A percentile compares a stretch with the other conserved stretches of the same genome.
Evolutionary conservation across 2,797 vertebrate genomes (phyloP).

Genomic region (Anas acuta): DNA sequence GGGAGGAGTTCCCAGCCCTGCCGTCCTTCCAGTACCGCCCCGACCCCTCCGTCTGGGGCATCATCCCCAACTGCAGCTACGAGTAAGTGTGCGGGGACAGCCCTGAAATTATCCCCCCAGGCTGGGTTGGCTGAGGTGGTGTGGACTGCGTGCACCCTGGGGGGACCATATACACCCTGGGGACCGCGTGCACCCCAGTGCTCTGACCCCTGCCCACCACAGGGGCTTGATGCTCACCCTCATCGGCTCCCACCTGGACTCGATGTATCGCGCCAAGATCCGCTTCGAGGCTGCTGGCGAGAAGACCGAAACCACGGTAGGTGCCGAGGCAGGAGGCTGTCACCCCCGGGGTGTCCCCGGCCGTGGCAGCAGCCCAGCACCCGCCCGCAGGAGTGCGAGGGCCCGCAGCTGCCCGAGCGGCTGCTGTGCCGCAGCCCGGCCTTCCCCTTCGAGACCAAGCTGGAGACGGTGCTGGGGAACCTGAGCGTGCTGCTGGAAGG

Average conservation of each 20-base stretch:
- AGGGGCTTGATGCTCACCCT: constrained; percentile 89
- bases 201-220: not conserved
- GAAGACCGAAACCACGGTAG: constrained; percentile 54
- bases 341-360: rapidly evolving
- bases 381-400: constrained; percentile 79
- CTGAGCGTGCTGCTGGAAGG: constrained; percentile 88
- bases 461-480: constrained; percentile 72
- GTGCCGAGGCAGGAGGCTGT: not conserved
- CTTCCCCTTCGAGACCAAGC: constrained; percentile 78
- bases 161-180: not conserved
- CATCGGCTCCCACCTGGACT: constrained; percentile 88
- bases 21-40: constrained; percentile 87
- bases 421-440: constrained; percentile 84
- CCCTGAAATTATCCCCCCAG: rapidly evolving
- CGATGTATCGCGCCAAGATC: constrained; percentile 82
- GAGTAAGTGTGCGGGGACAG: constrained; percentile 69
- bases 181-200: rapidly evolving
- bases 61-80: constrained; percentile 88
- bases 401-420: not conserved
- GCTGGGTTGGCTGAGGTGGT: not conserved
- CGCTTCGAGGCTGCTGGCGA: constrained; percentile 71
- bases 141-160: not conserved
- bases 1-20: constrained; percentile 78
- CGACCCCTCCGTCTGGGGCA: constrained; percentile 81
- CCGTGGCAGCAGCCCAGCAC: not conserved